Conservation (phyloP, 2,888 invertebrate species). For the Celastrina argiolus region DNA sequence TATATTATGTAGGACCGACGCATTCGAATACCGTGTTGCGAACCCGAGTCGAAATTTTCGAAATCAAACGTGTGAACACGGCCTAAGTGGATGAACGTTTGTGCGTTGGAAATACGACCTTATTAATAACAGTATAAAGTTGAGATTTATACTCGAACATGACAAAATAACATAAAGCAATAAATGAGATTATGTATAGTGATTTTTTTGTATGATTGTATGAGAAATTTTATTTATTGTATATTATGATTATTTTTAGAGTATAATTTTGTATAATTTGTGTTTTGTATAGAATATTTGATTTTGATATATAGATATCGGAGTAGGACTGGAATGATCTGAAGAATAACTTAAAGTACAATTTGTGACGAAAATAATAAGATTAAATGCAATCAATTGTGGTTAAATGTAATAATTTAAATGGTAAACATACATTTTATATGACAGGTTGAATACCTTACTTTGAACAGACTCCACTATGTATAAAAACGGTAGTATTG, state of each 20-base stretch:
- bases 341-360: constrained; percentile 15
- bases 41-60: not conserved
- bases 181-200: constrained; percentile 20
- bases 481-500: not conserved
- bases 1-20: not conserved
- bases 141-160: constrained; percentile 2
- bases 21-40: not conserved
- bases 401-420: not conserved
- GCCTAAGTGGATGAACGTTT: not conserved
- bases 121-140: not conserved
- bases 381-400: not conserved
- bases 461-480: not conserved
- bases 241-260: constrained; percentile 19
- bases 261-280: constrained; percentile 10
- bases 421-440: not conserved
- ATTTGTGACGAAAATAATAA: not conserved
- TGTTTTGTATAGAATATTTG: constrained; percentile 12
- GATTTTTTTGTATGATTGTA: constrained; percentile 22
- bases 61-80: not conserved
- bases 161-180: constrained; percentile 16
- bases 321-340: not conserved
- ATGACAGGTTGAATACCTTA: not conserved
- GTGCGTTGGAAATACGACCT: not conserved
- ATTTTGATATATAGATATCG: not conserved
- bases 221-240: constrained; percentile 23